Evolutionary conservation across 1,140 invertebrate species (phyloP), one percentile per base, ranked within the genome.

Genomic region (Meloidogyne hapla): DNA sequence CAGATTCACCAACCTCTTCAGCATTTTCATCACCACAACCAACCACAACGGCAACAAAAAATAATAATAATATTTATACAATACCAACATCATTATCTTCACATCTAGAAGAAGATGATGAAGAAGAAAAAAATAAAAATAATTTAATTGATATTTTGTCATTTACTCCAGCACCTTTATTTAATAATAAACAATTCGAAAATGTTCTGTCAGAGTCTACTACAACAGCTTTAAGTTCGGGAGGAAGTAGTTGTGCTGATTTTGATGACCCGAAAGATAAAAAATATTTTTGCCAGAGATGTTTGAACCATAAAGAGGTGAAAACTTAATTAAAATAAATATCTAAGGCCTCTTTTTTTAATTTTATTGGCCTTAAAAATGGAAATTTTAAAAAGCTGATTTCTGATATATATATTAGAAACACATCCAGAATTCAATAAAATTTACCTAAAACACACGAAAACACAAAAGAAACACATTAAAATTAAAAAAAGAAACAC

Each of bases 251-350:
- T 33, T 67, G 65, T 42, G 45, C 69, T 2, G 45, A 74, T 33
- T 56, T 56, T 56, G 48, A 56, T 56, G 48, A 56, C n/a, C 48
- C 48, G 1, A 77, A 77, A 21, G 56, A 81, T 45, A 83, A 83
- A 71, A 48, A 74, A 42, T 83, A 83, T 63, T 82, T 81, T 42
- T 83, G 81, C 48, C 81, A 83, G 42, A 82, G 81, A 15, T 83
- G 81, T 62, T 65, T 83, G 8, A 83, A 83, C 64, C 81, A 83
- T 61, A 67, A 64, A 33, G 71, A 73, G 21, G 69, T 70, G 4
- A 1, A 13, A 68, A 40, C 21, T 18, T 25, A 15, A 45, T 15
- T 15, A 45, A 45, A 45, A 45, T 15, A 45, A 45, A 15, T 45
- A 2, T 33, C 33, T 33, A 8, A 8, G 33, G 33, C 33, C 33